Percentiles rank a stretch among this genome's conserved stretches.
Evolutionary conservation across 2,888 invertebrate genomes (phyloP).

Genomic region (Lasioglossum lativentre): DNA sequence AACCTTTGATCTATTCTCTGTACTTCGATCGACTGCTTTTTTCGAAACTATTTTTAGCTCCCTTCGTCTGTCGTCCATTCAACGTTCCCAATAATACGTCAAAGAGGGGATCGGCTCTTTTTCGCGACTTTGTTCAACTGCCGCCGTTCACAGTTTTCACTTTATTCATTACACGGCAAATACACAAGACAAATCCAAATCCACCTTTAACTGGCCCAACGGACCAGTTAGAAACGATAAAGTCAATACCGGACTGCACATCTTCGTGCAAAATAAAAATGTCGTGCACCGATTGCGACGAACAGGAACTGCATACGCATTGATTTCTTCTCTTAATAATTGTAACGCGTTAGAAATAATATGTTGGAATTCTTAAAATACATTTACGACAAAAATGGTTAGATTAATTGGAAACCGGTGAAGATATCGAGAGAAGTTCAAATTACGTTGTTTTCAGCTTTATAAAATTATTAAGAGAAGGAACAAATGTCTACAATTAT

Average conservation of each 20-base stretch:
- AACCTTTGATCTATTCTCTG: constrained; percentile 57
- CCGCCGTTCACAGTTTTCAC: neutral
- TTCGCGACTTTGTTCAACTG: neutral
- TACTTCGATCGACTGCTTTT: constrained; percentile 44
- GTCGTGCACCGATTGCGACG: too few relatives aligned
- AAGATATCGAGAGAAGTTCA: neutral
- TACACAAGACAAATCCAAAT: constrained; percentile 2
- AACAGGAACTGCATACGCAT: too few relatives aligned
- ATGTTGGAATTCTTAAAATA: too few relatives aligned
- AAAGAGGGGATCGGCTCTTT: neutral
- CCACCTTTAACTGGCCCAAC: neutral
- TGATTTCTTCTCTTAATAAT: too few relatives aligned
- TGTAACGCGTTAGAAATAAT: too few relatives aligned
- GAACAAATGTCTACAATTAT: neutral
- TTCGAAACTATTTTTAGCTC: constrained; percentile 41
- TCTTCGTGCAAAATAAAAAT: too few relatives aligned
- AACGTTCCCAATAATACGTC: constrained; percentile 29
- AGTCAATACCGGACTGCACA: too few relatives aligned
- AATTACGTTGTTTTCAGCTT: neutral
- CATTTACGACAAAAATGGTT: too few relatives aligned
- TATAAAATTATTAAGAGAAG: too few relatives aligned
- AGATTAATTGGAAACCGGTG: too few relatives aligned
- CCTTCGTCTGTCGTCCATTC: neutral
- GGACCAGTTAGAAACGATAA: neutral
- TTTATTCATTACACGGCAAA: neutral